Evolutionary conservation across 2,888 invertebrate genomes (phyloP), one percentile per base, ranked within the genome.

Genomic region (Mamestra brassicae): DNA sequence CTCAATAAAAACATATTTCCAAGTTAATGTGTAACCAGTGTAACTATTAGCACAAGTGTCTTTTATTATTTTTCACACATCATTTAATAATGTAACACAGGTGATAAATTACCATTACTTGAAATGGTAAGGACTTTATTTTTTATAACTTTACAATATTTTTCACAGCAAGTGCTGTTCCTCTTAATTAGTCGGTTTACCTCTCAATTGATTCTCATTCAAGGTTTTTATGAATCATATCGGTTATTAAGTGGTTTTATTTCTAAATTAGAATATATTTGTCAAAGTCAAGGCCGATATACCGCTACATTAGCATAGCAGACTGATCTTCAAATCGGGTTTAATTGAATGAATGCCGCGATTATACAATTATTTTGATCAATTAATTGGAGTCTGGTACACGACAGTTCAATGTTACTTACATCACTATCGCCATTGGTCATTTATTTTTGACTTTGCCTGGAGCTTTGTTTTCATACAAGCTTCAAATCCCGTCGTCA

Each of bases 201-300:
- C 65, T 73, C 17, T 62, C 63, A 86, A 78, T 71, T 71, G 65
- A 65, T 71, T 73, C 83, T 77, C 58, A 55, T 80, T 72, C 83
- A 80, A 87, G 84, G 79, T 71, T 78, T 47, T 61, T 65, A 76
- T 87, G 80, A 87, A 71, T 87, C 80, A 87, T 72, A 74, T 55
- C 58, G 26, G 17, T 74, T 67, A 74, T 85, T 64, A 72, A 76
- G 57, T 50, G 52, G 74, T 75, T 81, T 76, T 69, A 52, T 83
- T 69, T 69, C 26, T 57, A 52, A 67, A 77, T 77, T 82, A 64
- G 64, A 78, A 75, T 81, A 76, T 75, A 65, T 84, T 64, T 74
- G 69, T 78, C 85, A 86, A 86, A 82, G 87, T 86, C 87, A 86
- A 76, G 82, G 85, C 36, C 54, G 8, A 15, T 6, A 61, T 74